Base-by-base conservation (phyloP, 2,797 vertebrate species). In the Megalops cyprinoides region DNA sequence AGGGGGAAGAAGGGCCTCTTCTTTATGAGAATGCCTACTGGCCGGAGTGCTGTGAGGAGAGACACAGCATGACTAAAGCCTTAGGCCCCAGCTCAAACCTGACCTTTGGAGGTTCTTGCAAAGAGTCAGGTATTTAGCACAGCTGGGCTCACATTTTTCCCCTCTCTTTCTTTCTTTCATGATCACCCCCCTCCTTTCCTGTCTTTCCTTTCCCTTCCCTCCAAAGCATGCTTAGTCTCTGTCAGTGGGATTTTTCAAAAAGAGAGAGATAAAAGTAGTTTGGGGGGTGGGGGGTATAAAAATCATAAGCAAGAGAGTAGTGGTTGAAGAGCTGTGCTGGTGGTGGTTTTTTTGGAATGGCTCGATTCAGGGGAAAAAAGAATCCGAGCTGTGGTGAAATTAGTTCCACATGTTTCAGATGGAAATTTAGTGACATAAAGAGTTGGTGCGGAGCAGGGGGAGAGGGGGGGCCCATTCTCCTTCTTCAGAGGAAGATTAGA, bases 401-500 rank as follows among this genome's bases (percentile, higher is more conserved):
- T 93, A 95, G 94, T 95, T 95, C 94, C 95, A 96, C 94, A 94
- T 96, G 95, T 94, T 95, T 94, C 92, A 93, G 92, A 95, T 93
- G 92, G 94, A 94, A 92, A 93, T 92, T 92, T 90, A 89, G 93
- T 92, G 92, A 94, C 94, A 93, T 88, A 90, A 88, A 93, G 93
- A 92, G 82, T 92, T 92, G 88, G 93, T 87, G 87, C 87, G 88
- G 90, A 90, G 89, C 88, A 89, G 85, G 81, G 86, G 84, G 82
- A 85, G 84, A 82, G 84, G 84, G 78, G 76, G 82, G 76, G 82
- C 42, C 84, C 73, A 42, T 82, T 18, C 76, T 85, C 85, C 82
- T 77, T 86, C 85, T 89, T 86, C 37, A 79, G 86, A 81, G 85
- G 91, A 91, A 80, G 88, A 86, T 44, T 86, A 88, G 86, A 89